Evolutionary conservation across 2,113 vertebrate genomes (phyloP), one percentile per base, ranked within the genome.

Genomic region (Erinaceus europaeus): DNA sequence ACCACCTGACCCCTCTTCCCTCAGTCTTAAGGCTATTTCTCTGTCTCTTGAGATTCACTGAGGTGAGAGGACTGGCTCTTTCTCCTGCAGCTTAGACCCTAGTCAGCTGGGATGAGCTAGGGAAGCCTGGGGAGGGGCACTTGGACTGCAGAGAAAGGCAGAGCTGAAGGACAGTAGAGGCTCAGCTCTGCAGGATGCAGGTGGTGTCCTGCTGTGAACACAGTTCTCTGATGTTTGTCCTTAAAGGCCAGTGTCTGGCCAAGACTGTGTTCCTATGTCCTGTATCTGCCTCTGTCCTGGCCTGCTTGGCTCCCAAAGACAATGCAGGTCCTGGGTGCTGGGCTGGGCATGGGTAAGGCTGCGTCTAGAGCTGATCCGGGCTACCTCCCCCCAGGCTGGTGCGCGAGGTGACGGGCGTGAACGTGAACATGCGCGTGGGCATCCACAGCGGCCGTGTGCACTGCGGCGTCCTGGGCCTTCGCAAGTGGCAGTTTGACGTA

Each of bases 401-500:
- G 79, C 98, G 98, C 0, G 99, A 99, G 96, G 98, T 99, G 84
- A 99, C 98, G 0, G 98, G 98, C 23, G 99, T 99, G 88, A 99
- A 99, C 17, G 98, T 99, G n/a, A 99, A 99, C 98, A 99, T 99
- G 99, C 98, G 99, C 0, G 99, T 99, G 29, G 99, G 99, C 90
- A 99, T 99, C 94, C 99, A 99, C 97, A 99, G 98, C 1, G 98
- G 98, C 20, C 98, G 98, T 0, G 98, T 99, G 50, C 99, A 99
- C 96, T 99, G 99, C 0, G 99, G 99, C 0, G 99, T 99, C 84
- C 97, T 99, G 74, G 99, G 99, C 90, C 97, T 99, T 94, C 97
- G 98, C 96, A 99, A 99, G 95, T 99, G 99, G 99, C 99, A 99
- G 93, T 99, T 99, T 53, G 99, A 99, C 0, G 99, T 99, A 94